Evolutionary conservation across 2,113 vertebrate species (phyloP), one percentile per base, ranked within the genome.

Genomic region (Stercorarius parasiticus): DNA sequence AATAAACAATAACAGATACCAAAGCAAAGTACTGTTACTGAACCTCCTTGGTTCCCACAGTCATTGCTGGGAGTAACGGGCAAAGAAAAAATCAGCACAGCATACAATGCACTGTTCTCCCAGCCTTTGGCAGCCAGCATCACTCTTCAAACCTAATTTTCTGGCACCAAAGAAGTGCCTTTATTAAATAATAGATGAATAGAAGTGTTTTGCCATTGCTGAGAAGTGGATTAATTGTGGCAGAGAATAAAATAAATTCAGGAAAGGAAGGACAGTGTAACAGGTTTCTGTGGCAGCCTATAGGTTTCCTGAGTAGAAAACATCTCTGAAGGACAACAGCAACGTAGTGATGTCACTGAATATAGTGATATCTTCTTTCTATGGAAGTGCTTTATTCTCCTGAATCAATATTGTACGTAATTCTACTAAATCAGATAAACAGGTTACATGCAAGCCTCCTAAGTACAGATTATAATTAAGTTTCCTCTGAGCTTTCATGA

Each of bases 401-500:
- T 83, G 40, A 64, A 84, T 86, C 43, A 70, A 69, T 78, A 50
- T 17, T 66, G 12, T 27, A 34, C 59, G 32, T 36, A 80, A 77
- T 72, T 92, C 36, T 70, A 4, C 23, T 88, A 82, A 88, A 92
- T 89, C 80, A 82, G 58, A 82, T 79, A 64, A 23, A 69, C 8
- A 78, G 45, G 40, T 27, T 71, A 82, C 36, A 56, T 11, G 3
- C 29, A 83, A 92, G 52, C 34, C 42, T 93, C 65, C 40, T 69
- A 96, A 92, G 0, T 29, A 82, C 29, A 67, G 40, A 88, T 82
- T 84, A 53, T 78, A 92, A 91, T 89, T 81, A 86, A 70, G 32
- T 83, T 96, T 93, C 43, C 79, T 91, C 52, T 61, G 55, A 95
- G 69, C 40, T 94, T 90, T 84, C 56, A 71, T 86, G 27, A 83